Evolutionary conservation across 2,113 vertebrate species (phyloP).

Genomic region (Apistogramma diplotaenia): DNA sequence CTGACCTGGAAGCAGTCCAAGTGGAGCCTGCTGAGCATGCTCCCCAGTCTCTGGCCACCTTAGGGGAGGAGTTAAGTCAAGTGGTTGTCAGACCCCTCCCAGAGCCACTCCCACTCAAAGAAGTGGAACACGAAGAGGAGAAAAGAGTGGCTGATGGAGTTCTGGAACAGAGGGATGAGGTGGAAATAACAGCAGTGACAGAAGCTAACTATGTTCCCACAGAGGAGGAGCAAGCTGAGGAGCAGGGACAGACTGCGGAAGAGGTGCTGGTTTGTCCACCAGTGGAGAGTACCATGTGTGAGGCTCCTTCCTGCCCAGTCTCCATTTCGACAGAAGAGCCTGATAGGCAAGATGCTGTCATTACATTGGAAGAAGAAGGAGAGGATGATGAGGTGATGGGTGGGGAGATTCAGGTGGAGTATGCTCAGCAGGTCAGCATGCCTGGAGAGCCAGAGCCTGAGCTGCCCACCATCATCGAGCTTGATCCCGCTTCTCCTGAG

Average conservation of each 20-base stretch:
- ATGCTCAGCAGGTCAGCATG: constrained; percentile 60
- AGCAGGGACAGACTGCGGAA: constrained; percentile 51
- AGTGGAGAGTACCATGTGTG: constrained; percentile 56
- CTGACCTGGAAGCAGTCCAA: constrained; percentile 85
- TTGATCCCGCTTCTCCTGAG: constrained; percentile 50
- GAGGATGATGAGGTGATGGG: constrained; percentile 53
- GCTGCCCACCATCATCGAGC: constrained; percentile 49
- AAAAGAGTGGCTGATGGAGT: constrained; percentile 32
- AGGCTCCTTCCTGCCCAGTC: constrained; percentile 57
- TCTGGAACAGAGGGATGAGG: constrained; percentile 58
- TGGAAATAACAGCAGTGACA: constrained; percentile 23
- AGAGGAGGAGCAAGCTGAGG: constrained; percentile 46
- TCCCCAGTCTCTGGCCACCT: constrained; percentile 49
- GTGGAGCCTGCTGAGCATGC: constrained; percentile 65
- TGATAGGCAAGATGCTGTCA: constrained; percentile 55
- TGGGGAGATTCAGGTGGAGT: constrained; percentile 45
- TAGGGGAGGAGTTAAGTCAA: constrained; percentile 67
- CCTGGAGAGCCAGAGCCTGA: constrained; percentile 36
- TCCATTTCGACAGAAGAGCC: constrained; percentile 54
- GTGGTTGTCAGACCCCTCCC: constrained; percentile 65
- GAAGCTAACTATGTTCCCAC: constrained; percentile 49
- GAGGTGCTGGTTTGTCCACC: constrained; percentile 64
- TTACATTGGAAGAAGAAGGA: constrained; percentile 65
- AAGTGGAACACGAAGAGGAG: constrained; percentile 48
- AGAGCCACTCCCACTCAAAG: constrained; percentile 57